These are phyloP conservation scores for Galerucella nymphaeae DNA, from an alignment of 2,888 invertebrate genomes.

Conservation along the genomic window DNA sequence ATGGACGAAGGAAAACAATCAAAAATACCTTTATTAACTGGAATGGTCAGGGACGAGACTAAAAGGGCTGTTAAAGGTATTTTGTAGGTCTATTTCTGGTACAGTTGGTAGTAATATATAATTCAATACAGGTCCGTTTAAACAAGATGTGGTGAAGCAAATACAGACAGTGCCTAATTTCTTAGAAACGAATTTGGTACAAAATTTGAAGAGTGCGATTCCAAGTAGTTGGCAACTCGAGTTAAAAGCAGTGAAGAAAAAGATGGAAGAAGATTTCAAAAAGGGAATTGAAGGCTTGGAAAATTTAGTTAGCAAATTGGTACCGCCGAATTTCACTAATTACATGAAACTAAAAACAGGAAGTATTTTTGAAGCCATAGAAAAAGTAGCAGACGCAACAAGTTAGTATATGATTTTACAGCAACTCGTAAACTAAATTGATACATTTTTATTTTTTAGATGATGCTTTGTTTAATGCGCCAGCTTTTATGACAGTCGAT, in stretches of 20 bases:
- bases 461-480: slow-evolving; percentile 82
- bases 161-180: slow-evolving; percentile 41
- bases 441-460: slow-evolving; percentile 60
- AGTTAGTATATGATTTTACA: slow-evolving; percentile 59
- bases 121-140: slow-evolving; percentile 16
- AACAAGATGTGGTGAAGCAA: slow-evolving; percentile 15
- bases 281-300: slow-evolving; percentile 33
- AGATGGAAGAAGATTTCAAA: slow-evolving; percentile 38
- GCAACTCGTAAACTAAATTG: neutral
- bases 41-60: slow-evolving; percentile 80
- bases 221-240: slow-evolving; percentile 62
- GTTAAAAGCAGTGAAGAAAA: slow-evolving; percentile 61
- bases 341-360: slow-evolving; percentile 57
- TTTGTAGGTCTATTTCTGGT: slow-evolving; percentile 14
- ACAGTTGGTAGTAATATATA: too few relatives aligned
- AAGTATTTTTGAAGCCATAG: slow-evolving; percentile 65
- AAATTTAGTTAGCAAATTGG: slow-evolving; percentile 30
- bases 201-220: slow-evolving; percentile 61
- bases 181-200: slow-evolving; percentile 61
- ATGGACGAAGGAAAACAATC: slow-evolving; percentile 68
- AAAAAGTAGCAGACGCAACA: slow-evolving; percentile 72
- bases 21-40: slow-evolving; percentile 76
- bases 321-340: slow-evolving; percentile 56
- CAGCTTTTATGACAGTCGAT: slow-evolving; percentile 77
- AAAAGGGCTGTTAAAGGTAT: slow-evolving; percentile 71